These are phyloP conservation scores for Calliopum simillimum DNA, from an alignment of 2,888 invertebrate species.

Conservation along the genomic window DNA sequence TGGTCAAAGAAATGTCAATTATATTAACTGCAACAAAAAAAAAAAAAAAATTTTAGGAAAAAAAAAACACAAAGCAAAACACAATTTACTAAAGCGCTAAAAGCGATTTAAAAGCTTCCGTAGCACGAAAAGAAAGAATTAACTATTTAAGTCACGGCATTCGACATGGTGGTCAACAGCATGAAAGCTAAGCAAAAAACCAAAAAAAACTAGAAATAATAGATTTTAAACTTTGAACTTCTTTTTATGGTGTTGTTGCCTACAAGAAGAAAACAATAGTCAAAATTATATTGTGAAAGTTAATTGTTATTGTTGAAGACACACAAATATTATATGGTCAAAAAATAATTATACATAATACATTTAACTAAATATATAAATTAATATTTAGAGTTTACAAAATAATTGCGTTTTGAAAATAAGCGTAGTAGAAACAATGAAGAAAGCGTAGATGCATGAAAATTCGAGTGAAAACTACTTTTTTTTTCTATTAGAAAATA, in stretches of 20 bases:
- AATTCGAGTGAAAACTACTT: too few relatives aligned
- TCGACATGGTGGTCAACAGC: background rate
- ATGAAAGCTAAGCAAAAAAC: background rate
- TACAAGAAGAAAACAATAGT: too few relatives aligned
- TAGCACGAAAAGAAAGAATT: conserved; percentile 1
- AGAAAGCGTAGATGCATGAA: too few relatives aligned
- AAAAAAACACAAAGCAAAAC: background rate
- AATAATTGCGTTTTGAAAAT: too few relatives aligned
- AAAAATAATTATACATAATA: too few relatives aligned
- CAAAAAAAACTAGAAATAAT: background rate
- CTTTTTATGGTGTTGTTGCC: background rate
- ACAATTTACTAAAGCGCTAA: background rate
- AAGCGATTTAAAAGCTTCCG: conserved; percentile 7
- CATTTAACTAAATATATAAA: too few relatives aligned
- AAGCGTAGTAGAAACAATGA: too few relatives aligned
- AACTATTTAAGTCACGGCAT: background rate
- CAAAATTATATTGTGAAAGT: conserved; percentile 9
- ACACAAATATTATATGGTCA: too few relatives aligned
- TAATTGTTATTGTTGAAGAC: background rate
- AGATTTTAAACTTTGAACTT: conserved; percentile 8
- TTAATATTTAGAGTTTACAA: too few relatives aligned
- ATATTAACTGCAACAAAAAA: background rate
- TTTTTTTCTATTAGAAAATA: too few relatives aligned
- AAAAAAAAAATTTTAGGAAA: background rate
- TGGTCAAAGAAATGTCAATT: background rate